Evolutionary conservation across 37 sponge, comb jelly and placozoan species (phyloP).

Genomic region (Halichondria panicea): DNA sequence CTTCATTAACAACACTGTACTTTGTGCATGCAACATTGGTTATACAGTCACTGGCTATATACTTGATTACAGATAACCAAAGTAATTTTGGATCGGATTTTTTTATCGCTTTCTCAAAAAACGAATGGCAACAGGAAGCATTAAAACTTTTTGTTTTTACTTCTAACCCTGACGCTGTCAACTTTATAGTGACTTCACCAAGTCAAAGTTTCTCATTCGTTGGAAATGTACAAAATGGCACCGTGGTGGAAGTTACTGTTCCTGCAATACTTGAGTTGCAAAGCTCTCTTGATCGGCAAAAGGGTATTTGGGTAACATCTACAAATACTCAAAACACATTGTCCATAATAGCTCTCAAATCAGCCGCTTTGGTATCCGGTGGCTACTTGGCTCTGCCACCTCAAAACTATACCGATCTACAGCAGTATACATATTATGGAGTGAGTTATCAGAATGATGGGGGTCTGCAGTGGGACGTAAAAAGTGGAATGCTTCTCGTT

Average conservation of each 20-base stretch:
- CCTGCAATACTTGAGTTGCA: conserved; percentile 8
- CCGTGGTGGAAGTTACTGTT: background rate
- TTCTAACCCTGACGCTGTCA: background rate
- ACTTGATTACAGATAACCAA: too few species aligned
- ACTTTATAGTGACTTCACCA: background rate
- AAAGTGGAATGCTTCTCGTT: conserved; percentile 27
- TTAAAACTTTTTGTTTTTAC: conserved; percentile 9
- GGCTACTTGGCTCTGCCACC: conserved; percentile 37
- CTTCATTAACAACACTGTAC: too few species aligned
- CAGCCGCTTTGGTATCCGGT: background rate
- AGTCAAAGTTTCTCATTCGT: background rate
- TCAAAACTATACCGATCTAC: background rate
- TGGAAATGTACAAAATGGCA: background rate
- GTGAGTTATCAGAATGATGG: conserved; percentile 15
- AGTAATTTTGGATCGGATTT: too few species aligned
- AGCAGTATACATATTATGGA: conserved; percentile 44
- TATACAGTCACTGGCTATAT: too few species aligned
- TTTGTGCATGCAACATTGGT: too few species aligned
- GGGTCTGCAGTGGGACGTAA: background rate
- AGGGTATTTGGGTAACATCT: conserved; percentile 5
- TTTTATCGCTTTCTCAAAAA: conserved; percentile 23
- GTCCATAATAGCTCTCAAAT: conserved; percentile 2
- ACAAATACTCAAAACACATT: background rate
- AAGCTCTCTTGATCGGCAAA: background rate
- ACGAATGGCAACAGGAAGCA: background rate